Conservation (phyloP, 2,888 invertebrate species). For the Mythimna loreyi region DNA sequence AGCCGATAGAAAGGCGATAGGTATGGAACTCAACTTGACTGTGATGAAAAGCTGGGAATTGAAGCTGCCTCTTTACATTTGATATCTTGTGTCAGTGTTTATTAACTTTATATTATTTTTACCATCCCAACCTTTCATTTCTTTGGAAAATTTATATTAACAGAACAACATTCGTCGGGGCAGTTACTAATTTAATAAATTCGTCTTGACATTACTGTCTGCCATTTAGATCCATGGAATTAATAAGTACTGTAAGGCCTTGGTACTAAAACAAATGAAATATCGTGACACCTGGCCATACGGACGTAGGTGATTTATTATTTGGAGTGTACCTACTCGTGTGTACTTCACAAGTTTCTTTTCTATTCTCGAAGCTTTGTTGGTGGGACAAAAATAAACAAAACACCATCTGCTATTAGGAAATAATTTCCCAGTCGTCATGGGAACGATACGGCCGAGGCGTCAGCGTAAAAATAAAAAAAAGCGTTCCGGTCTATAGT, state of each 20-base stretch:
- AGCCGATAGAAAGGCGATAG: too few relatives aligned
- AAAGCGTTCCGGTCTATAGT: background rate
- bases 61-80: background rate
- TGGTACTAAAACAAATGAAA: background rate
- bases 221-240: background rate
- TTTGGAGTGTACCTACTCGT: background rate
- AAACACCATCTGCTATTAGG: background rate
- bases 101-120: too few relatives aligned
- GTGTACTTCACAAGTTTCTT: background rate
- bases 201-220: background rate
- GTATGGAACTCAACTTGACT: too few relatives aligned
- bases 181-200: too few relatives aligned
- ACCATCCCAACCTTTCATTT: too few relatives aligned
- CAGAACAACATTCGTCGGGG: too few relatives aligned
- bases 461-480: slow-evolving; percentile 6
- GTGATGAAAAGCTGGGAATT: background rate
- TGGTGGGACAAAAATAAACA: background rate
- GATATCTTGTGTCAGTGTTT: background rate
- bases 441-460: slow-evolving; percentile 14
- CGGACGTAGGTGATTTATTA: background rate
- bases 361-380: background rate
- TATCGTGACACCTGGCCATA: background rate
- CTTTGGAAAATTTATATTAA: too few relatives aligned
- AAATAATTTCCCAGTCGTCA: slow-evolving; percentile 28
- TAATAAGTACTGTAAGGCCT: background rate